phyloP scores from a whole-genome alignment of 2,113 vertebrate genomes.

The Zapus hudsonius region DNA sequence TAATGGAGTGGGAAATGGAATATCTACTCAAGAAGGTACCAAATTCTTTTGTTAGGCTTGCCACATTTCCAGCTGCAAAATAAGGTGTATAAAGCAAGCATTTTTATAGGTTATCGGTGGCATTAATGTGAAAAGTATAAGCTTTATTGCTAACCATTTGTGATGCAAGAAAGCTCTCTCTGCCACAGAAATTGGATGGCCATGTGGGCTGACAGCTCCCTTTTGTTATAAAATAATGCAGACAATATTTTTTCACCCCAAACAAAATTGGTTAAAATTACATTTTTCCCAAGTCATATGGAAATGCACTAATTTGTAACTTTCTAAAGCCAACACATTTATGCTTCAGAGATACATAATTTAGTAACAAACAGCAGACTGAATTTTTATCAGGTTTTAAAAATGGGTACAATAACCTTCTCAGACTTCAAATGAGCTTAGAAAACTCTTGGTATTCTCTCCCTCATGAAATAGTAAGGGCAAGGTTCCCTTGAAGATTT shows the following conservation, averaged over 20 bases:
- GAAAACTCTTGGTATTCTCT: constrained; percentile 80
- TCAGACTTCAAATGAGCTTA: constrained; percentile 86
- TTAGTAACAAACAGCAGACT: constrained; percentile 87
- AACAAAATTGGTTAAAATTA: constrained; percentile 86
- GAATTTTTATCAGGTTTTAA: constrained; percentile 88
- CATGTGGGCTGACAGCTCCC: constrained; percentile 77
- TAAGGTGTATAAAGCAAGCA: constrained; percentile 44
- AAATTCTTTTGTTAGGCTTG: constrained; percentile 62
- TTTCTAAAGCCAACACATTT: constrained; percentile 87
- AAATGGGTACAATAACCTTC: constrained; percentile 83
- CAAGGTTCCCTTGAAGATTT: constrained; percentile 77
- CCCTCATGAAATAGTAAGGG: constrained; percentile 77
- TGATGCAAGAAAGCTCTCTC: constrained; percentile 72
- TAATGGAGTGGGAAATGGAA: constrained; percentile 73
- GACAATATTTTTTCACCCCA: constrained; percentile 82
- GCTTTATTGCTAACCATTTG: constrained; percentile 71
- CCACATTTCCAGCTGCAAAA: constrained; percentile 62
- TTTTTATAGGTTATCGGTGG: constrained; percentile 59
- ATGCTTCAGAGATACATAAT: constrained; percentile 90
- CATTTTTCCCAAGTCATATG: constrained; percentile 87
- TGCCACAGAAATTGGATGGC: constrained; percentile 77
- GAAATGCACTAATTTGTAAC: constrained; percentile 89
- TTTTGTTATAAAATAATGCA: constrained; percentile 83
- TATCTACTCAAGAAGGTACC: constrained; percentile 54
- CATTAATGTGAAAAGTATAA: constrained; percentile 71